Evolutionary conservation across 2,888 invertebrate genomes (phyloP).

Genomic region (Drosophila neotestacea): DNA sequence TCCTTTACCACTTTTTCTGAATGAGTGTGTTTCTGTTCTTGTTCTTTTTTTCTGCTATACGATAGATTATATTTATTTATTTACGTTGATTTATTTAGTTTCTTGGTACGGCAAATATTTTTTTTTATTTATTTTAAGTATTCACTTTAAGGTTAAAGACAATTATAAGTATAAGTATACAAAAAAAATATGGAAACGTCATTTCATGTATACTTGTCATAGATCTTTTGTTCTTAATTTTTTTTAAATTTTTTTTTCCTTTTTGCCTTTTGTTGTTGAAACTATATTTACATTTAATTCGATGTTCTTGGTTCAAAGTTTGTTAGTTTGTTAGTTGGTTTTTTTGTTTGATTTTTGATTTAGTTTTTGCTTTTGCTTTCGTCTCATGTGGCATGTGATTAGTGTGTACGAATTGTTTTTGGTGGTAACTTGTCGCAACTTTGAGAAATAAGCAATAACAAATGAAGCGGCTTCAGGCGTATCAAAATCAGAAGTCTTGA

Average conservation of each 20-base stretch:
- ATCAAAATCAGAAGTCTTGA: constrained; percentile 39
- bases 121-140: constrained; percentile 41
- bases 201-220: constrained; percentile 35
- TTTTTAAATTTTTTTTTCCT: constrained; percentile 22
- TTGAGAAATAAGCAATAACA: constrained; percentile 43
- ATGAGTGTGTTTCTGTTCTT: constrained; percentile 24
- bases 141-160: constrained; percentile 46
- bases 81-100: constrained; percentile 39
- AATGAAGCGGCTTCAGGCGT: constrained; percentile 42
- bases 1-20: constrained; percentile 83
- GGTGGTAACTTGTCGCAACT: constrained; percentile 47
- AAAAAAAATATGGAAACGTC: constrained; percentile 46
- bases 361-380: constrained; percentile 23
- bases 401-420: constrained; percentile 34
- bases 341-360: constrained; percentile 16
- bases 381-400: constrained; percentile 39
- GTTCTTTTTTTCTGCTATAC: constrained; percentile 40
- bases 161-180: constrained; percentile 41
- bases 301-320: constrained; percentile 83
- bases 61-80: constrained; percentile 35
- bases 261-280: constrained; percentile 65
- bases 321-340: constrained; percentile 61
- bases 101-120: constrained; percentile 77
- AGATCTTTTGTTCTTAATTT: constrained; percentile 23
- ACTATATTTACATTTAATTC: constrained; percentile 82